These are phyloP conservation scores for Callopanchax toddi DNA, from an alignment of 2,113 vertebrate species.

Conservation along the genomic window DNA sequence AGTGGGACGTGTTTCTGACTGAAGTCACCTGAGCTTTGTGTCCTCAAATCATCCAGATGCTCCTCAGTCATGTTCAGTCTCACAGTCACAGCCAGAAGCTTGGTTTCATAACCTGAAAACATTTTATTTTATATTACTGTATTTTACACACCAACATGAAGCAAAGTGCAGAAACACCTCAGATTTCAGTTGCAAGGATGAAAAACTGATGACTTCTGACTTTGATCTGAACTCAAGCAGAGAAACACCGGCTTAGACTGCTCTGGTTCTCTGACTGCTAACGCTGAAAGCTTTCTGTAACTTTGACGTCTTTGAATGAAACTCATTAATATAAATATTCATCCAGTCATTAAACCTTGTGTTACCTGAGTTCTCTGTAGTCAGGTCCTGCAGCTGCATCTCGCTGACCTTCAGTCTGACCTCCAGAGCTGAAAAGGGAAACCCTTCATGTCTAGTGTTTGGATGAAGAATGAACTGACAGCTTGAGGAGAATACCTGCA, in stretches of 20 bases:
- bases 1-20: too few relatives aligned
- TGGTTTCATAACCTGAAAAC: neutral
- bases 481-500: conserved; percentile 2
- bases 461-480: neutral
- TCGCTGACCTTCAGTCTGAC: conserved; percentile 15
- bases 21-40: conserved; percentile 21
- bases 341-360: neutral
- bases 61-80: conserved; percentile 16
- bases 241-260: too few relatives aligned
- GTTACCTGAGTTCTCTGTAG: conserved; percentile 9
- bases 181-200: too few relatives aligned
- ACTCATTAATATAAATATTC: too few relatives aligned
- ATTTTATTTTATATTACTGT: neutral
- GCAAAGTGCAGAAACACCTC: too few relatives aligned
- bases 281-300: too few relatives aligned
- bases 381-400: conserved; percentile 33
- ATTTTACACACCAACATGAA: neutral
- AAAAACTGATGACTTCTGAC: too few relatives aligned
- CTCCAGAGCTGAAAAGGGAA: conserved; percentile 23
- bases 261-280: too few relatives aligned
- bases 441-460: neutral
- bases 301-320: too few relatives aligned
- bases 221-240: too few relatives aligned
- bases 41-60: conserved; percentile 15
- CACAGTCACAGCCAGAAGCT: neutral